Conservation (phyloP, 2,113 vertebrate genomes). For the Bagarius yarrelli region DNA sequence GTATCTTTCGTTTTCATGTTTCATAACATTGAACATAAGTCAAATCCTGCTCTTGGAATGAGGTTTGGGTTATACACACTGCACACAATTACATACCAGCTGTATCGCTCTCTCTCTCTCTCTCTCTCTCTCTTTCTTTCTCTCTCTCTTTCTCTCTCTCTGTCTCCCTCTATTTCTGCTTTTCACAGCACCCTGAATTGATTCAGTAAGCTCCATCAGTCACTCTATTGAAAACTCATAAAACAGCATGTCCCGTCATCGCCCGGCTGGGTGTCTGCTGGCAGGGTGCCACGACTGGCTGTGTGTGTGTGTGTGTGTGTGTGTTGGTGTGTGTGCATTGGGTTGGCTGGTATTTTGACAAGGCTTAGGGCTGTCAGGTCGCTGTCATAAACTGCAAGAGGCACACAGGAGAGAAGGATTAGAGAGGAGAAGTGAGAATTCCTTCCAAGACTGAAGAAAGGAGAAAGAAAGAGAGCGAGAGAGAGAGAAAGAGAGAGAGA, state of each 20-base stretch:
- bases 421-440: constrained; percentile 70
- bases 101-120: neutral
- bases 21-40: constrained; percentile 29
- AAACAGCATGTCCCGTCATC: constrained; percentile 59
- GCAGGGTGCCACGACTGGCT: constrained; percentile 40
- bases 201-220: constrained; percentile 45
- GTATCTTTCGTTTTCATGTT: constrained; percentile 24
- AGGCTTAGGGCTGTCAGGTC: constrained; percentile 68
- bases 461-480: constrained; percentile 17
- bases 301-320: neutral
- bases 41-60: neutral
- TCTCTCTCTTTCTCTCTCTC: neutral
- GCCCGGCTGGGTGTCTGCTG: constrained; percentile 56
- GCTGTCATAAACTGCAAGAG: constrained; percentile 51
- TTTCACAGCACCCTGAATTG: constrained; percentile 20
- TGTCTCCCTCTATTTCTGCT: neutral
- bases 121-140: neutral
- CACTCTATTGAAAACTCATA: constrained; percentile 59
- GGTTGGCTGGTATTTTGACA: constrained; percentile 68
- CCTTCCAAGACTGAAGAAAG: constrained; percentile 56
- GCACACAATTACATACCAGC: constrained; percentile 18
- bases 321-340: constrained; percentile 18
- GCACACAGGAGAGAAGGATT: constrained; percentile 64
- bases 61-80: neutral
- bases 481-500: constrained; percentile 22